Percentiles rank a stretch among this genome's conserved stretches.
These are phyloP conservation scores for Eumerus sabulonum DNA, from an alignment of 2,888 invertebrate genomes.

Conservation along the genomic window DNA sequence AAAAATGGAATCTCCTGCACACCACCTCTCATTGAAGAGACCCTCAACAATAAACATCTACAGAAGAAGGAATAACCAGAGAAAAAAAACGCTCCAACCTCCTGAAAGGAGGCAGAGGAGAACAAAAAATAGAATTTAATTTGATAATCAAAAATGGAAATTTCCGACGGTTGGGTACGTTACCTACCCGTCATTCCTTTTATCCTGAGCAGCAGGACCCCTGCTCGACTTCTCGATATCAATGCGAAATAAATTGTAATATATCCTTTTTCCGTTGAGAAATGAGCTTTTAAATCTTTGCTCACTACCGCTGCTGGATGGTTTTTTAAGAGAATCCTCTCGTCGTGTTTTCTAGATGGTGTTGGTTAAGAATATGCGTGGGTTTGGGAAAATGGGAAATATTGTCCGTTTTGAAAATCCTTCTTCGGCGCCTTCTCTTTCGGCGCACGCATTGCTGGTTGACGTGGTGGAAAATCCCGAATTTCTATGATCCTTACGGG, in stretches of 20 bases:
- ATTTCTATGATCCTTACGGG: constrained; percentile 25
- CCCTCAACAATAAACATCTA: constrained; percentile 35
- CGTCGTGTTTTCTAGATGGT: not conserved
- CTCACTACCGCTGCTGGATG: no score
- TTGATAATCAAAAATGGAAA: constrained; percentile 73
- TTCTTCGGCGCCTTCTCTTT: no score
- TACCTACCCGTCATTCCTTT: constrained; percentile 24
- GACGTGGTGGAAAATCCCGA: constrained; percentile 19
- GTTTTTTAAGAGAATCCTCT: no score
- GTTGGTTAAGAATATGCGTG: constrained; percentile 6
- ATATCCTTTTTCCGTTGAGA: constrained; percentile 49
- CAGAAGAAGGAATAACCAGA: not conserved
- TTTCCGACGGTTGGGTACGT: constrained; percentile 53
- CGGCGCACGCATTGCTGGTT: constrained; percentile 37
- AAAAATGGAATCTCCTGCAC: no score
- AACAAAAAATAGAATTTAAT: constrained; percentile 22
- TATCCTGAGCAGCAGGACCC: constrained; percentile 1
- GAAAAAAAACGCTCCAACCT: no score
- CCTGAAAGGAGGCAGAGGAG: no score
- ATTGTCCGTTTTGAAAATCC: no score
- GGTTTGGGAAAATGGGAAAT: not conserved
- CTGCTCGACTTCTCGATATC: constrained; percentile 28
- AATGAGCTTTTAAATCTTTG: constrained; percentile 37
- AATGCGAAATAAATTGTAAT: constrained; percentile 57
- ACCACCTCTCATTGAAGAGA: constrained; percentile 30